A percentile compares a stretch with the other conserved stretches of the same genome.
Evolutionary conservation across 2,797 vertebrate genomes (phyloP).

Genomic region (Aldrovandia affinis): DNA sequence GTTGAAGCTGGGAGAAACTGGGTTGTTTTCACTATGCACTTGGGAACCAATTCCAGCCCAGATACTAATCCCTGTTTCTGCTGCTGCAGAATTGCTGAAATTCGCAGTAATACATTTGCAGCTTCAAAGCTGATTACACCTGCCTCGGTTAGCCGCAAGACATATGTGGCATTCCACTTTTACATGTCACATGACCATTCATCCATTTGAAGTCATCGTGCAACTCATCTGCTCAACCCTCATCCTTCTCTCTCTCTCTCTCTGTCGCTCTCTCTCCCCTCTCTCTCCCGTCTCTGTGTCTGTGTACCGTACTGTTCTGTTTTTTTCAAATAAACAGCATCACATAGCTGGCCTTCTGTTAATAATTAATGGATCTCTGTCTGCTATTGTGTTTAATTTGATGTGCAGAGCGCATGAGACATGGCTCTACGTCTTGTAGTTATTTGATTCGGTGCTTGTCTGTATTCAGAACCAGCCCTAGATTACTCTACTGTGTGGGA

Average conservation of each 20-base stretch:
- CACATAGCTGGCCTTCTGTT: slow-evolving; percentile 22
- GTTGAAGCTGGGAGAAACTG: neutral
- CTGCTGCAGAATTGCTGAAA: neutral
- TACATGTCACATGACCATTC: neutral
- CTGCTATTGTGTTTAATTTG: slow-evolving; percentile 32
- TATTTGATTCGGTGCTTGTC: slow-evolving; percentile 16
- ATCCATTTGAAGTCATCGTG: neutral
- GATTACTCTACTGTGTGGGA: slow-evolving; percentile 7
- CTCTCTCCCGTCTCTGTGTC: no score
- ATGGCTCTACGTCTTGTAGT: neutral
- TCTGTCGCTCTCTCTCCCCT: neutral
- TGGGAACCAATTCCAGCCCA: neutral
- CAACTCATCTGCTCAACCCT: neutral
- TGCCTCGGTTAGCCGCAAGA: slow-evolving; percentile 2
- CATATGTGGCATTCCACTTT: slow-evolving; percentile 6
- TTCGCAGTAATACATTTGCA: neutral
- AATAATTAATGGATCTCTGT: slow-evolving; percentile 27
- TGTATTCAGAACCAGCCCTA: slow-evolving; percentile 9
- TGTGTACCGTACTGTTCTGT: neutral
- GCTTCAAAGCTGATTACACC: slow-evolving; percentile 8
- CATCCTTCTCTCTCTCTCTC: neutral
- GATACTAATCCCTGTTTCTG: neutral
- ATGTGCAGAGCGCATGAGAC: slow-evolving; percentile 16
- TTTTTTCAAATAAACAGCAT: slow-evolving; percentile 19
- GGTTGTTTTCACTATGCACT: neutral